Percentiles rank a stretch among this genome's conserved stretches.
Evolutionary conservation across 1,140 invertebrate genomes (phyloP).

Genomic region (Solenopsis fugax): DNA sequence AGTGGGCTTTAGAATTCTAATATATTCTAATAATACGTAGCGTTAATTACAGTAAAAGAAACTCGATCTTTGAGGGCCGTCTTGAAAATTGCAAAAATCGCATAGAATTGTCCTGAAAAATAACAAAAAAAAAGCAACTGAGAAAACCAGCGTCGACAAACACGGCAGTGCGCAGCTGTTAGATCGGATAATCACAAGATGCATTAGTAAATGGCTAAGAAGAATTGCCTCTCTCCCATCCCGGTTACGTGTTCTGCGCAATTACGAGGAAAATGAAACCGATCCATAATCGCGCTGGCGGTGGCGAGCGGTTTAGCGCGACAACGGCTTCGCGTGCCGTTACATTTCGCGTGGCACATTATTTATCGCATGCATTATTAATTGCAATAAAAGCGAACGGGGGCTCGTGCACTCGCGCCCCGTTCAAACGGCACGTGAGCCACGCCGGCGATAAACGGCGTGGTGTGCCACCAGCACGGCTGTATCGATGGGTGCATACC

Average conservation of each 20-base stretch:
- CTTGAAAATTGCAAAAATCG: not conserved
- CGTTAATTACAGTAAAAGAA: not conserved
- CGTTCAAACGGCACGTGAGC: conserved; percentile 9
- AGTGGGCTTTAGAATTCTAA: not conserved
- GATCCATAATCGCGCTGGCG: conserved; percentile 12
- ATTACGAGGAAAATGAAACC: conserved; percentile 40
- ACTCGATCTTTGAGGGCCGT: not conserved
- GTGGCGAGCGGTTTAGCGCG: conserved; percentile 20
- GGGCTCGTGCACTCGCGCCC: conserved; percentile 21
- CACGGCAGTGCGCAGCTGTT: not conserved
- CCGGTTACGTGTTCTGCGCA: conserved; percentile 18
- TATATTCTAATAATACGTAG: not conserved
- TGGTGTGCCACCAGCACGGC: no score
- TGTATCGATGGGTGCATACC: not conserved
- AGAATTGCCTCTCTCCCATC: not conserved
- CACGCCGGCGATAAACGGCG: not conserved
- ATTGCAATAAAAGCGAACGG: conserved; percentile 57
- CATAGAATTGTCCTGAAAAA: not conserved
- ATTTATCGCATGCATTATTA: conserved; percentile 78
- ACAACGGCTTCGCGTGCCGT: conserved; percentile 12
- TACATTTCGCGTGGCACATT: conserved; percentile 59
- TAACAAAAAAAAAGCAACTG: not conserved
- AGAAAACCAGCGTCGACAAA: not conserved
- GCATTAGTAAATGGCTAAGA: not conserved
- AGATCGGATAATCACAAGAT: not conserved